Conservation (phyloP, 2,797 vertebrate genomes). For the Selene dorsalis region DNA sequence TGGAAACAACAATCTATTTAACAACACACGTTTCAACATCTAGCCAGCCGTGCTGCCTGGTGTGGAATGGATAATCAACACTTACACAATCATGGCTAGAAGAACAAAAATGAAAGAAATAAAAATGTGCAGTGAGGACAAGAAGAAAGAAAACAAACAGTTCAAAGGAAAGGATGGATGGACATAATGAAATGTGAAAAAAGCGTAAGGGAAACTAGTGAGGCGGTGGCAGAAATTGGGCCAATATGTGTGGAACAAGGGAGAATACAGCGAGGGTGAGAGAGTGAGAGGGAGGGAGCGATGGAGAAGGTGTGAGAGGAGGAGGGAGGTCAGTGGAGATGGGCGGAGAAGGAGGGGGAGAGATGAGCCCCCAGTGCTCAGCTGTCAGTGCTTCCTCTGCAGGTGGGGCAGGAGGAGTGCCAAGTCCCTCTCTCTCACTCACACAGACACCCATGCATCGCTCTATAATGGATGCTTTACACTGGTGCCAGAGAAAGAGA, state of each 20-base stretch:
- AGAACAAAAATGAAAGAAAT: conserved; percentile 22
- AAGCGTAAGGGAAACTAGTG: conserved; percentile 46
- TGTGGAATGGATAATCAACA: conserved; percentile 49
- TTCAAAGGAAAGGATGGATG: conserved; percentile 44
- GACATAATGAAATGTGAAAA: conserved; percentile 62
- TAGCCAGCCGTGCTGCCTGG: conserved; percentile 16
- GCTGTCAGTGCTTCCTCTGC: conserved; percentile 90
- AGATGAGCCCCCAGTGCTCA: conserved; percentile 81
- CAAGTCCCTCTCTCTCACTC: conserved; percentile 84
- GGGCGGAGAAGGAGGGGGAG: conserved; percentile 72
- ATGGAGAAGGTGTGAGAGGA: conserved; percentile 77
- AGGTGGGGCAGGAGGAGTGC: conserved; percentile 86
- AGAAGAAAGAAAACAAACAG: conserved; percentile 32
- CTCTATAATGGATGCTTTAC: conserved; percentile 89
- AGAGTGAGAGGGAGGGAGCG: conserved; percentile 42
- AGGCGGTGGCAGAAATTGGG: conserved; percentile 69
- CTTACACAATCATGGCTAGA: conserved; percentile 12
- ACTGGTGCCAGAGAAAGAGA: conserved; percentile 81
- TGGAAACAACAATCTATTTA: conserved; percentile 59
- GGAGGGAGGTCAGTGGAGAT: conserved; percentile 81
- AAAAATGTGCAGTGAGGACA: conserved; percentile 25
- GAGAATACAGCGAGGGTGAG: conserved; percentile 62
- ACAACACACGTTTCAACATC: conserved; percentile 27
- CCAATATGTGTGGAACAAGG: conserved; percentile 73
- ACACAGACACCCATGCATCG: conserved; percentile 87